Evolutionary conservation across 2,888 invertebrate species (phyloP).

Genomic region (Ochropleura plecta): DNA sequence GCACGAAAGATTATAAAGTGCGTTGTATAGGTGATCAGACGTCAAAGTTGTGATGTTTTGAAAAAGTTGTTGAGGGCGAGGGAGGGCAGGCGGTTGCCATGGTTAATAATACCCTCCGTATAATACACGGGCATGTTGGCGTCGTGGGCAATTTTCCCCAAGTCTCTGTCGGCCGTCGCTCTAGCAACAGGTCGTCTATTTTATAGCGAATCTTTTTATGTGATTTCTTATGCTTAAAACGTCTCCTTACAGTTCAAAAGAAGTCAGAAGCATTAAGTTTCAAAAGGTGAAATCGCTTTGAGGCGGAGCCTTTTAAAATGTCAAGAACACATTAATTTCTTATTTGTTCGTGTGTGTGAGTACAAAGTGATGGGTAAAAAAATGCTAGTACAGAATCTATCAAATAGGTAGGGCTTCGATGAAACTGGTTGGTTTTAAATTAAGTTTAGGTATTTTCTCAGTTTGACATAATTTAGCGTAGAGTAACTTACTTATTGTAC

Average conservation of each 20-base stretch:
- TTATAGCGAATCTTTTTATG: constrained; percentile 77
- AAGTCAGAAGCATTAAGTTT: constrained; percentile 74
- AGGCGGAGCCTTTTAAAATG: constrained; percentile 67
- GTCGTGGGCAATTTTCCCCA: constrained; percentile 72
- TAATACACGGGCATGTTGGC: constrained; percentile 77
- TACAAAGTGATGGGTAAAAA: constrained; percentile 41
- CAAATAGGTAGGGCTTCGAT: constrained; percentile 1
- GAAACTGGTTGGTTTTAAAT: constrained; percentile 1
- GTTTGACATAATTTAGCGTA: not conserved
- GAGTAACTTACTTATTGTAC: not conserved
- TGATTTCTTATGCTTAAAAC: constrained; percentile 75
- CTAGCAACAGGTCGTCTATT: constrained; percentile 84
- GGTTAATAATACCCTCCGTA: constrained; percentile 85
- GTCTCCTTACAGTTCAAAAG: constrained; percentile 70
- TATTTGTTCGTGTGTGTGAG: constrained; percentile 49
- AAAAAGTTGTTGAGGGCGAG: constrained; percentile 83
- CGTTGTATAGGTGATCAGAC: constrained; percentile 88
- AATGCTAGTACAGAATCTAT: constrained; percentile 19
- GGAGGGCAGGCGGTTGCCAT: constrained; percentile 83
- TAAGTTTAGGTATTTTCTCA: not conserved
- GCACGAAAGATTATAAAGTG: constrained; percentile 86
- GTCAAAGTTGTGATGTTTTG: constrained; percentile 84
- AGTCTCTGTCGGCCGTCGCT: constrained; percentile 72
- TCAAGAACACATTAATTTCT: constrained; percentile 61
- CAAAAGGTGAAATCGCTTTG: constrained; percentile 75